These are phyloP conservation scores for Dasysyrphus tricinctus DNA, from an alignment of 2,888 invertebrate genomes.

Conservation along the genomic window DNA sequence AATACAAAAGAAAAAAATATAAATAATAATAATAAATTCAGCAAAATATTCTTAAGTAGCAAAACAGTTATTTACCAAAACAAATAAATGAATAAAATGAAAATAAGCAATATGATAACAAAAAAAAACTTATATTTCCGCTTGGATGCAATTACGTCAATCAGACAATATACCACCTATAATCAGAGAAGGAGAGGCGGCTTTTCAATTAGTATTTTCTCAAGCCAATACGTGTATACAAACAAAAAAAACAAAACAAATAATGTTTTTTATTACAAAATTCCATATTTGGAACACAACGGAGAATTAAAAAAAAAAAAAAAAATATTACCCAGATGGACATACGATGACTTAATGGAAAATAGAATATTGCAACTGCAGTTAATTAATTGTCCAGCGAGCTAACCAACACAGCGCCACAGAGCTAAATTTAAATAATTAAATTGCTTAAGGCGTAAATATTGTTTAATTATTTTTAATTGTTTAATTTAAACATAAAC, in stretches of 20 bases:
- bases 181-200: background rate
- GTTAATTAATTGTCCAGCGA: slow-evolving; percentile 36
- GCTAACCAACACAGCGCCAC: slow-evolving; percentile 16
- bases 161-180: slow-evolving; percentile 21
- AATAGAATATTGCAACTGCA: slow-evolving; percentile 46
- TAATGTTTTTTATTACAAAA: slow-evolving; percentile 22
- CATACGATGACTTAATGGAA: slow-evolving; percentile 30
- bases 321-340: slow-evolving; percentile 29
- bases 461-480: slow-evolving; percentile 38
- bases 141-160: slow-evolving; percentile 63
- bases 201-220: slow-evolving; percentile 38
- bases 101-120: slow-evolving; percentile 30
- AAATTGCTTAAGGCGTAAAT: slow-evolving; percentile 37
- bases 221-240: background rate
- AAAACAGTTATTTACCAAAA: slow-evolving; percentile 6
- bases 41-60: background rate
- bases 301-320: background rate
- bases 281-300: slow-evolving; percentile 45
- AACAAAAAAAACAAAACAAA: background rate
- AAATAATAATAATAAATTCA: too few species aligned
- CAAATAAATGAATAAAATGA: slow-evolving; percentile 14
- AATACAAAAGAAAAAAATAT: too few species aligned
- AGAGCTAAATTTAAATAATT: background rate
- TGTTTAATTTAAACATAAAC: slow-evolving; percentile 22
- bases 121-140: slow-evolving; percentile 38